phyloP scores from a whole-genome alignment of 2,888 invertebrate genomes.

The Polyploca ridens region DNA sequence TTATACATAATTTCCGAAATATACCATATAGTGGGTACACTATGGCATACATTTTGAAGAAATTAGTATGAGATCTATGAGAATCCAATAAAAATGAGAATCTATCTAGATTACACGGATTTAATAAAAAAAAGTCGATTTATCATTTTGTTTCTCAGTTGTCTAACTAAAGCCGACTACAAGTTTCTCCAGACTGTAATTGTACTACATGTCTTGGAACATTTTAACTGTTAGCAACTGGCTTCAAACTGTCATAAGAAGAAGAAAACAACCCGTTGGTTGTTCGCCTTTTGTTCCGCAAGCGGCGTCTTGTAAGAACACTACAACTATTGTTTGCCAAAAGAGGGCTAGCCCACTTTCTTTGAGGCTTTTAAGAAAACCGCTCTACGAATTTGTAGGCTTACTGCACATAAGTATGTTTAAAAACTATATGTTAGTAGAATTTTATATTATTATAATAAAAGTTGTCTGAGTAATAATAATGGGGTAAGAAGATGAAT shows the following conservation, averaged over 20 bases:
- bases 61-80: too few relatives aligned
- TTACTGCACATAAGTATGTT: background rate
- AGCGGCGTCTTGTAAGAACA: slow-evolving; percentile 37
- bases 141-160: background rate
- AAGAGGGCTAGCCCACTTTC: slow-evolving; percentile 30
- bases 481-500: too few relatives aligned
- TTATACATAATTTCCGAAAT: too few relatives aligned
- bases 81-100: too few relatives aligned
- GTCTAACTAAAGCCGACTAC: background rate
- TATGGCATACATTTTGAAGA: too few relatives aligned
- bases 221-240: background rate
- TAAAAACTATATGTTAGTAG: too few relatives aligned
- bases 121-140: background rate
- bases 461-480: too few relatives aligned
- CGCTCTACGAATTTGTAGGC: background rate
- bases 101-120: too few relatives aligned
- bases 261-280: slow-evolving; percentile 21
- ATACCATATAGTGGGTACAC: too few relatives aligned
- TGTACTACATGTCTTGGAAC: background rate
- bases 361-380: slow-evolving; percentile 24
- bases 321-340: slow-evolving; percentile 48
- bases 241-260: background rate
- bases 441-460: too few relatives aligned
- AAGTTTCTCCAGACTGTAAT: background rate
- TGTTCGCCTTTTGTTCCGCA: slow-evolving; percentile 42